Evolutionary conservation across 2,113 vertebrate species (phyloP).

Genomic region (Eudorcas thomsonii): DNA sequence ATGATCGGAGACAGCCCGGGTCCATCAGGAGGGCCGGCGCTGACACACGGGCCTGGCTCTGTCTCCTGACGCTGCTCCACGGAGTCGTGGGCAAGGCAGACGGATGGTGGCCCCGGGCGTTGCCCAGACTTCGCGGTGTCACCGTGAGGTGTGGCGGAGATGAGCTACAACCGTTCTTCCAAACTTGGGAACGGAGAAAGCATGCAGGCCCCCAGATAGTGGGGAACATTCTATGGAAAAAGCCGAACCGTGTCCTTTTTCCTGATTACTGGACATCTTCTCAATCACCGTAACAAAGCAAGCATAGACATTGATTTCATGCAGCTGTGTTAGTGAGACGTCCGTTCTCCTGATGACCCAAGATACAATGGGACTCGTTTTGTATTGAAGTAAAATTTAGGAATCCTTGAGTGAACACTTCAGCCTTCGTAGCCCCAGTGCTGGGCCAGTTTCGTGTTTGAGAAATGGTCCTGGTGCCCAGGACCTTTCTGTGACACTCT

Average conservation of each 20-base stretch:
- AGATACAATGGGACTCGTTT: neutral
- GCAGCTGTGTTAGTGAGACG: fast-evolving
- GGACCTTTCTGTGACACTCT: fast-evolving
- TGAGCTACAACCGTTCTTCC: neutral
- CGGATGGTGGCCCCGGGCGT: neutral
- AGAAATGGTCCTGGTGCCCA: neutral
- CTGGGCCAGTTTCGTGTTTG: fast-evolving
- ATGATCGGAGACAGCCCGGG: conserved; percentile 62
- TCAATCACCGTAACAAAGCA: fast-evolving
- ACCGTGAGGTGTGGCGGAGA: neutral
- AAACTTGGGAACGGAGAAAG: neutral
- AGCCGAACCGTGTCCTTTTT: too few species aligned
- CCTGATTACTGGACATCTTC: too few species aligned
- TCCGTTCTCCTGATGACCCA: fast-evolving
- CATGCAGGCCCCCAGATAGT: too few species aligned
- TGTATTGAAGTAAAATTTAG: neutral
- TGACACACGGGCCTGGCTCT: neutral
- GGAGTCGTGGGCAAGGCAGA: neutral
- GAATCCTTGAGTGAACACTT: neutral
- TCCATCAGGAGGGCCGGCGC: conserved; percentile 48
- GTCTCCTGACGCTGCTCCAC: neutral
- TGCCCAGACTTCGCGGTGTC: neutral
- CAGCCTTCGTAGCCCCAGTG: neutral
- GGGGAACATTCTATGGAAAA: neutral
- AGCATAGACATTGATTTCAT: fast-evolving